Evolutionary conservation across 2,888 invertebrate species (phyloP), one percentile per base, ranked within the genome.

Genomic region (Ligdia adustata): DNA sequence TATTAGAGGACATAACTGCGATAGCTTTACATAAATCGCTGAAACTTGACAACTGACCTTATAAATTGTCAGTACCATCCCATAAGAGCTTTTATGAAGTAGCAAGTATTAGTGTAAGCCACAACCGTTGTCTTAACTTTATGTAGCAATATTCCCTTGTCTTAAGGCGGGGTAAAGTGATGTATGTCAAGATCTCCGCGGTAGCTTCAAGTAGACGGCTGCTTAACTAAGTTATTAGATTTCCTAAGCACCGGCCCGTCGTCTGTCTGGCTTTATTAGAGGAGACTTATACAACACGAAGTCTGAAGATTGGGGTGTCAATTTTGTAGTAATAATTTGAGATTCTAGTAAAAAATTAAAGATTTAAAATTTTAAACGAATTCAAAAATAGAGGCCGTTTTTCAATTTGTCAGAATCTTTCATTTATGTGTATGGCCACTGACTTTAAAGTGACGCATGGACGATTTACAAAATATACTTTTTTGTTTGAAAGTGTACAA

Each of bases 81-180:
- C 37, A 16, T 63, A 67, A 67, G 62, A 64, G 64, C 57, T 55
- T 64, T 66, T 64, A 69, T 62, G 57, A 66, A 65, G 66, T 57
- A 60, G 57, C 56, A 62, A 60, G 63, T 61, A 58, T 56, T n/a
- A 37, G 4, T n/a, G 15, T 14, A 0, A 9, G 13, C 13, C 35
- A 27, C 24, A 15, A 35, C 26, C 18, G 31, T 39, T 28, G 11
- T 26, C 35, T 41, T 49, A 43, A 40, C 15, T 41, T 40, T 39
- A 57, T 54, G 55, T 39, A 32, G 63, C 60, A 61, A 64, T 66
- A 70, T 64, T 56, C 58, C 59, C 3, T 33, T 22, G 39, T 14
- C 45, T 33, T 39, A 32, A 59, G 55, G 42, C 7, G 9, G 31
- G 31, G 34, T 39, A 40, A 52, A 51, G 52, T 48, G 51, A 55